phyloP scores from a whole-genome alignment of 2,888 invertebrate genomes.

The Geotrupes spiniger region DNA sequence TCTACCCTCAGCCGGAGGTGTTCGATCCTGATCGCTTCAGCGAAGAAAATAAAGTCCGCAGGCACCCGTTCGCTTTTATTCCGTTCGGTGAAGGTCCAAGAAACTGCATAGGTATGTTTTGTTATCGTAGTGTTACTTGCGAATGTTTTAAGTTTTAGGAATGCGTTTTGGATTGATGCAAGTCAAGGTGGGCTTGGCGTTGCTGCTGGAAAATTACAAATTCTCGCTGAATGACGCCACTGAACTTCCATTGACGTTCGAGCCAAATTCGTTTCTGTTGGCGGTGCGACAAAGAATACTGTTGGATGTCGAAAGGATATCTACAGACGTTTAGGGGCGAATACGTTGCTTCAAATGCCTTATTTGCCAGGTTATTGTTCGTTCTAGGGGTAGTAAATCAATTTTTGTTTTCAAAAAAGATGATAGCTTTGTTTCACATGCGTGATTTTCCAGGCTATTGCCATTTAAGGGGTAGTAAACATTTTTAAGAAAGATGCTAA shows the following conservation, averaged over 20 bases:
- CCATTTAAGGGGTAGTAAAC: no score
- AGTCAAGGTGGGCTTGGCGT: constrained; percentile 28
- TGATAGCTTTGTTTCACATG: no score
- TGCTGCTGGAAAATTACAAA: constrained; percentile 26
- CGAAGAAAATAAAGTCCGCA: constrained; percentile 29
- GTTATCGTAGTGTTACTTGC: constrained; percentile 10
- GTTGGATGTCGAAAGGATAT: constrained; percentile 23
- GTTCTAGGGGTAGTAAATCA: no score
- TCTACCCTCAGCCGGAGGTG: constrained; percentile 39
- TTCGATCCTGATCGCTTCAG: constrained; percentile 45
- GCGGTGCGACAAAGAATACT: constrained; percentile 25
- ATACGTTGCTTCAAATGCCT: no score
- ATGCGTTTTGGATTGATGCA: constrained; percentile 33
- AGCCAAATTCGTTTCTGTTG: constrained; percentile 27
- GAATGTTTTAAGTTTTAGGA: constrained; percentile 21
- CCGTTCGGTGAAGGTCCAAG: constrained; percentile 34
- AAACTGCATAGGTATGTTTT: constrained; percentile 26
- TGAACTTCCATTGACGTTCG: constrained; percentile 19
- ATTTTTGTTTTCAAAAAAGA: no score
- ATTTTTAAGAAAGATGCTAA: no score
- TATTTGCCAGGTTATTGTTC: no score
- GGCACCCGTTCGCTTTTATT: constrained; percentile 32
- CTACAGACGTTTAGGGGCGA: no score
- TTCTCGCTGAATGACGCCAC: constrained; percentile 27
- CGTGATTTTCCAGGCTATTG: no score